Base-by-base conservation (phyloP, 2,113 vertebrate species). In the Oncorhynchus nerka region DNA sequence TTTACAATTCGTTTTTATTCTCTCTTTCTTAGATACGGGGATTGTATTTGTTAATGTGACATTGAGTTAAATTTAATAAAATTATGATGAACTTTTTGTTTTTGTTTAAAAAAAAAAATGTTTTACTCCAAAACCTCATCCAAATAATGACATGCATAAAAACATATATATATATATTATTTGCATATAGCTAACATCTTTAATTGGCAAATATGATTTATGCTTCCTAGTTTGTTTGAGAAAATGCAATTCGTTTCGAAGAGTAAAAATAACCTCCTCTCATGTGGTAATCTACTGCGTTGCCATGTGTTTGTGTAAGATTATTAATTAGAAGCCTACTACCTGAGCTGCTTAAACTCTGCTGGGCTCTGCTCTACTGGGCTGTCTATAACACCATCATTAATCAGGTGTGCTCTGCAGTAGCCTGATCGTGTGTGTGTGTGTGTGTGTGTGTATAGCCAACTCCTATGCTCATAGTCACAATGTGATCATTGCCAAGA, bases 321-420 rank as follows among this genome's bases (percentile, higher is more conserved):
- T 48, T 22, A n/a, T 68, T 70, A 64, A 78, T 73, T 77, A 66
- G 26, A 49, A 45, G 51, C 51, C 51, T 61, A 8, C 22, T n/a
- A 65, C 61, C 62, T 68, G 39, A 45, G 9, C 39, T 73, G 48
- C 22, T 62, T 62, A 12, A 20, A 61, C n/a, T n/a, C 59, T 22
- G 7, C 66, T 16, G 6, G 19, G 68, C n/a, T 8, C 45, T 13
- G 28, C 65, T 34, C 26, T 32, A 30, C 26, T 67, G 65, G 5
- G 13, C 26, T 7, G 7, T 45, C 39, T 45, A 45, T 45, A 9
- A 11, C 39, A 19, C 9, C 3, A 51, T 20, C 13, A 22, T 74
- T 6, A 32, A 30, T n/a, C n/a, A 30, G 34, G 24, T 26, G 11
- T 51, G 16, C 12, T n/a, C 15, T 19, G 16, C 16, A 55, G 15